Base-by-base conservation (phyloP, 2,888 invertebrate species). In the Archaeoteleia sp. region DNA sequence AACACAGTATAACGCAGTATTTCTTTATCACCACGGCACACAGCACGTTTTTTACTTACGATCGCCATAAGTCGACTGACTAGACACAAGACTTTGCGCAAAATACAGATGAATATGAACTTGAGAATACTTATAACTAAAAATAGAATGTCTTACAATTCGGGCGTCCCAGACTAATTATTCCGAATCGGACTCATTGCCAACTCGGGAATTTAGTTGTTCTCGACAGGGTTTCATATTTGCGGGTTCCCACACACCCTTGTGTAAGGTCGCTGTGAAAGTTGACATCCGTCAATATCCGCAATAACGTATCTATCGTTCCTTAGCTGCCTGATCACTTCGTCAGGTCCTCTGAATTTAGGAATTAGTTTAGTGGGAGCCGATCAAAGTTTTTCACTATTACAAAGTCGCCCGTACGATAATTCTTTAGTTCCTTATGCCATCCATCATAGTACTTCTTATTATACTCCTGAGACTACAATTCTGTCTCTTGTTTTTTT, bases 331-430 rank as follows among this genome's bases (percentile, higher is more conserved):
- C 45, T 61, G 6, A 9, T 43, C n/a, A 69, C 37, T 13, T 37
- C 42, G 14, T 60, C 58, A 6, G 69, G 65, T 9, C 69, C 60
- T 14, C 34, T 43, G 29, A 32, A 66, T 39, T 37, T 20, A 3
- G 61, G 61, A 9, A 55, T 25, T n/a, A 66, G 25, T 35, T 70
- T 70, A n/a, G n/a, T n/a, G n/a, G n/a, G n/a, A n/a, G n/a, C n/a
- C 23, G 35, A 15, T 43, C 54, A 20, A 37, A 46, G 30, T 62
- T 61, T 23, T 34, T 48, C 13, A 62, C 27, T 32, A 60, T 46
- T 10, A 70, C 57, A 1, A 42, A 35, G 17, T 69, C 66, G 6
- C 65, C 61, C 1, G 14, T 37, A 2, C 49, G n/a, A 25, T 49
- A 60, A 7, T 60, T 10, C 8, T n/a, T 15, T 8, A 32, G 60